These are phyloP conservation scores for Meta bourneti DNA, from an alignment of 2,888 invertebrate species.

Conservation along the genomic window DNA sequence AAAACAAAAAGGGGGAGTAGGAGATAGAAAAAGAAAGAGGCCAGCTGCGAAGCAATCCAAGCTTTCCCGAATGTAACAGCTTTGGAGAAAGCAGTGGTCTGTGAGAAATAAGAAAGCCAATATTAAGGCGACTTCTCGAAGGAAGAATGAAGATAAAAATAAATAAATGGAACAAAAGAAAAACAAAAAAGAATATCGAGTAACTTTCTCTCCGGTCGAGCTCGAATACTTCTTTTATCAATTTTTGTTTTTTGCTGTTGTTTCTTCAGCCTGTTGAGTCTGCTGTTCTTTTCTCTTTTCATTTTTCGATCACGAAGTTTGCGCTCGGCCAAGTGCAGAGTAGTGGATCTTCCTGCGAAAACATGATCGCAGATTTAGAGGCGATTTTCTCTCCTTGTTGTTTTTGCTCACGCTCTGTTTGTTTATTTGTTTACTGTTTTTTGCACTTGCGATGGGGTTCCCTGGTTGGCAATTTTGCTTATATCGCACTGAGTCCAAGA, in stretches of 20 bases:
- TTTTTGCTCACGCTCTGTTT: conserved; percentile 21
- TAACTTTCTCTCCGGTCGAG: conserved; percentile 46
- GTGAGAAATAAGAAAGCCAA: conserved; percentile 69
- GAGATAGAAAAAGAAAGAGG: conserved; percentile 29
- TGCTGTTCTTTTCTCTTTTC: conserved; percentile 24
- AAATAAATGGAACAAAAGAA: neutral
- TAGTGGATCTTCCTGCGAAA: conserved; percentile 59
- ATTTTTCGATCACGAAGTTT: conserved; percentile 30
- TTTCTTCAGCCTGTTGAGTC: conserved; percentile 66
- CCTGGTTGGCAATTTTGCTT: conserved; percentile 30
- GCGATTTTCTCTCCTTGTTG: conserved; percentile 29
- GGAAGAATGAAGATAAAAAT: neutral
- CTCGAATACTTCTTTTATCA: conserved; percentile 70
- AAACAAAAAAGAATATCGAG: conserved; percentile 32
- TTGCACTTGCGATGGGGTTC: conserved; percentile 19
- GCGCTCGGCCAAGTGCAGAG: conserved; percentile 40
- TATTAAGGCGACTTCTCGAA: conserved; percentile 56
- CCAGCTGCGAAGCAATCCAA: conserved; percentile 46
- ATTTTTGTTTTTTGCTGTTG: conserved; percentile 40
- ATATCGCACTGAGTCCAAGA: conserved; percentile 14
- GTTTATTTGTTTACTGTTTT: conserved; percentile 40
- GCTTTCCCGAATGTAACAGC: conserved; percentile 45
- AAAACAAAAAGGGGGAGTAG: conserved; percentile 1
- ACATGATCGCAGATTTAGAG: conserved; percentile 67
- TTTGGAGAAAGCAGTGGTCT: conserved; percentile 50